phyloP scores from a whole-genome alignment of 2,797 vertebrate genomes.

The Rhabdomys pumilio region DNA sequence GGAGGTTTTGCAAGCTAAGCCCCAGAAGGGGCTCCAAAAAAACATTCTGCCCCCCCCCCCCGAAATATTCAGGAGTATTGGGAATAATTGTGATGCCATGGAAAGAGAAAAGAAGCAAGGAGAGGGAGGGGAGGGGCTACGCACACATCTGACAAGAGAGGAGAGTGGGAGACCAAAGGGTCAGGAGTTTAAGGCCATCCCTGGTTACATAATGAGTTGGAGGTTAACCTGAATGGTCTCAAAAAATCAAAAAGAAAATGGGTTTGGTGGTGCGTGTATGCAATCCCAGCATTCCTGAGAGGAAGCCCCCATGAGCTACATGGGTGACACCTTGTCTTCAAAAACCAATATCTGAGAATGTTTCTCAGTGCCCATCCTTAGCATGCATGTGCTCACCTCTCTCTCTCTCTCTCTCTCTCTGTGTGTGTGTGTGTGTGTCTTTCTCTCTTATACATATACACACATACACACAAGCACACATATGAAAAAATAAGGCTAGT shows the following conservation, averaged over 20 bases:
- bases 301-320: background rate
- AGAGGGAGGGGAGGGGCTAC: background rate
- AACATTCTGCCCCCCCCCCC: slow-evolving; percentile 78
- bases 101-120: background rate
- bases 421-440: too few species aligned
- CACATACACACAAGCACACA: background rate
- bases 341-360: background rate
- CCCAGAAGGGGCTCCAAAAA: slow-evolving; percentile 84
- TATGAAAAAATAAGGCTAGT: background rate
- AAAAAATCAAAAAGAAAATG: background rate
- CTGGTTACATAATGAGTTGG: background rate
- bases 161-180: background rate
- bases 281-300: background rate
- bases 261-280: background rate
- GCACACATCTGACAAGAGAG: background rate
- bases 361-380: background rate
- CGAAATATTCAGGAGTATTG: slow-evolving; percentile 84
- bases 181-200: background rate
- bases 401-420: background rate
- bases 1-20: slow-evolving; percentile 84
- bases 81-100: slow-evolving; percentile 60
- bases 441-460: background rate
- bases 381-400: background rate
- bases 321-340: background rate
- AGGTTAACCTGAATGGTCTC: background rate